Conservation (phyloP, 2,113 vertebrate species). For the Myrmecobius fasciatus region DNA sequence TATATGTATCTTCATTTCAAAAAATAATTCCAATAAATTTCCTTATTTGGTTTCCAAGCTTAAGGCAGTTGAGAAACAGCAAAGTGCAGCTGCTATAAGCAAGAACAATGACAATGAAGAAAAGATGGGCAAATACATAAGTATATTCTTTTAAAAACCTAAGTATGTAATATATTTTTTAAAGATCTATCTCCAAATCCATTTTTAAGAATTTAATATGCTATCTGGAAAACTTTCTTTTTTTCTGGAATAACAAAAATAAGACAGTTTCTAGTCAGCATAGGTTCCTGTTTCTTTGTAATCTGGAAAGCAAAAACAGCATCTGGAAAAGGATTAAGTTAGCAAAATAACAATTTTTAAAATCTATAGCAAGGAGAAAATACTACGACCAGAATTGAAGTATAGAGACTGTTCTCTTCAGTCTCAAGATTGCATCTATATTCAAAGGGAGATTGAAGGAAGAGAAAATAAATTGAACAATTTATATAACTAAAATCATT, state of each 20-base stretch:
- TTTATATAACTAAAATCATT: background rate
- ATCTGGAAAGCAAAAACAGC: background rate
- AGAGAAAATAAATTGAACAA: background rate
- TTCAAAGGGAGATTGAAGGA: background rate
- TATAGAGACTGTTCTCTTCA: slow-evolving; percentile 12
- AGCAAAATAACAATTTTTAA: background rate
- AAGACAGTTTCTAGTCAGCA: background rate
- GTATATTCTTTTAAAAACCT: too few relatives aligned
- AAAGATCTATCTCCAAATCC: slow-evolving; percentile 13
- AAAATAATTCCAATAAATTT: too few relatives aligned
- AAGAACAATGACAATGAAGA: background rate
- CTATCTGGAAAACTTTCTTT: background rate
- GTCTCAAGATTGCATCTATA: background rate
- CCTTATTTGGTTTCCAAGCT: too few relatives aligned
- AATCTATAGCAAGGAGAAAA: too few relatives aligned
- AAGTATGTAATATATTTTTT: background rate
- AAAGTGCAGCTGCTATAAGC: too few relatives aligned
- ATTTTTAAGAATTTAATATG: background rate
- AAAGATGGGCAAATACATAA: background rate
- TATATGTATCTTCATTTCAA: background rate
- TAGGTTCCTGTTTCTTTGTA: background rate
- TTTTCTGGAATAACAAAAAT: too few relatives aligned
- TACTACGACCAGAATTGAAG: background rate
- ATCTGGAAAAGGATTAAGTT: background rate
- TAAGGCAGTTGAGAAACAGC: too few relatives aligned